Evolutionary conservation across 2,888 invertebrate genomes (phyloP), one percentile per base, ranked within the genome.

Genomic region (Andricus curvator): DNA sequence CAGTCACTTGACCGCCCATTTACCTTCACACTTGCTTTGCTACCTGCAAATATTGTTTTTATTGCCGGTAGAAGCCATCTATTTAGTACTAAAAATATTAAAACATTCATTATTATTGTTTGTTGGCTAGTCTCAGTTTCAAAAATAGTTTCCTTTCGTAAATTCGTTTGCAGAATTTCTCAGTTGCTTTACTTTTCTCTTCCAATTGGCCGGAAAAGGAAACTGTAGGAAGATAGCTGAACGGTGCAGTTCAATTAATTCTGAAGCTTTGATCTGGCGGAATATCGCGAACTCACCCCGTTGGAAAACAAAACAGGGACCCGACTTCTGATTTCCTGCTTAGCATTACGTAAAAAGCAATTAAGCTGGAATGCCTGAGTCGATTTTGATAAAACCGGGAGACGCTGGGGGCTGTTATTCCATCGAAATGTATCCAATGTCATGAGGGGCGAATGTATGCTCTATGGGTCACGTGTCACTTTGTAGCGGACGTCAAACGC

Each of bases 261-360:
- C 82, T 82, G 80, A 76, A 84, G 85, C 90, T 90, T 90, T 90
- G 89, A 90, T 90, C 90, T 86, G 79, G 76, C 79, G 81, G 85
- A 88, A 89, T 89, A 89, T 88, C 89, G 87, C 87, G 85, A 82
- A 87, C 85, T 88, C 89, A 88, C 87, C 87, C 88, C 86, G 85
- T 90, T 86, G 90, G 91, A 91, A 90, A 91, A 89, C 74, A 74
- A 60, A 74, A 74, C 56, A 88, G 83, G 81, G 84, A 84, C 84
- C 84, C 78, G 84, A 84, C 84, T 81, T 82, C 82, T 83, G 86
- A 87, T 86, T 81, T 82, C 82, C 82, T 88, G 88, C 86, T 91
- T 90, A 90, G 86, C 90, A 91, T 91, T 90, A 89, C 89, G 89
- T 89, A 91, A 92, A 92, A 92, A 91, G 89, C 91, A 92, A 92